Evolutionary conservation across 2,888 invertebrate species (phyloP), one percentile per base, ranked within the genome.

Genomic region (Chydorus sphaericus): DNA sequence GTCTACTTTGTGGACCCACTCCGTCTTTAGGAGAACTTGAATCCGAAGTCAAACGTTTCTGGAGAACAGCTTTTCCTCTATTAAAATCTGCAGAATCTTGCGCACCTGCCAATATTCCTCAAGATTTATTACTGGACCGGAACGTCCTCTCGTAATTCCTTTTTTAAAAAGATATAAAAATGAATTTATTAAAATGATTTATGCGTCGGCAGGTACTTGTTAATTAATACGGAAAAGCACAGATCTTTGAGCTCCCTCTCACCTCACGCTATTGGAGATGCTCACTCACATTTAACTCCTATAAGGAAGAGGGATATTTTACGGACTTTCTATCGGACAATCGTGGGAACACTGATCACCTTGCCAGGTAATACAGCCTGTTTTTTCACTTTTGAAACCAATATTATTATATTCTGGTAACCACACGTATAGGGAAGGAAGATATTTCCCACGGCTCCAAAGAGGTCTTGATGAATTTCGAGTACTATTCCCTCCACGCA

Each of bases 1-100:
- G 89, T 62, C 83, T 87, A 1, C 75, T 93, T 1, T 91, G 92
- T 67, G 92, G 92, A 0, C 84, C 88, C 0, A 83, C 80, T 2
- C 92, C 92, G 0, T 73, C 82, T 1, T 73, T 91, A 54, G 73
- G 80, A 4, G 82, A 86, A 61, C 78, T 91, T 18, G 86, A 88
- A 67, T 79, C 80, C 65, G 80, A 85, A 62, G 85, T 86, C 1
- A 74, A 81, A 23, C 82, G 84, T 62, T 82, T 83, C 63, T 91
- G 90, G 81, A 82, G 82, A 66, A 79, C 79, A 39, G 80, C 82
- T 55, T 77, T 80, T 7, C 85, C 85, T 59, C 69, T 78, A 14
- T 75, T 92, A 59, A 80, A 81, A 58, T 75, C 78, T 58, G 81
- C 83, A 0, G 79, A 83, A 63, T 77, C 81, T 53, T 74, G 78